A percentile compares a stretch with the other conserved stretches of the same genome.
Evolutionary conservation across 2,888 invertebrate species (phyloP).

Genomic region (Listrodromus nycthemerus): DNA sequence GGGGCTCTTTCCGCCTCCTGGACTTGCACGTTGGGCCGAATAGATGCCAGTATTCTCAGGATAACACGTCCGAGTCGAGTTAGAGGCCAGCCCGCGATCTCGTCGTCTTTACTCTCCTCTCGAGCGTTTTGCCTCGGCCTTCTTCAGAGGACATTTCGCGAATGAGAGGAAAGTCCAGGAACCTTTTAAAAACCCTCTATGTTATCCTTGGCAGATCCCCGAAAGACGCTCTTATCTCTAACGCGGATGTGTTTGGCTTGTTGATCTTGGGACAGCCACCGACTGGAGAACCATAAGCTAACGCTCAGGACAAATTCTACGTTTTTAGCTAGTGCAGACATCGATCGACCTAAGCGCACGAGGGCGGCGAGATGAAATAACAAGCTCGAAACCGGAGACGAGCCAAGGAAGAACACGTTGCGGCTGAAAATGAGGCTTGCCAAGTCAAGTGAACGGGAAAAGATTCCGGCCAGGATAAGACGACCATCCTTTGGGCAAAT

Average conservation of each 20-base stretch:
- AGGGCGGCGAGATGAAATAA: conserved; percentile 62
- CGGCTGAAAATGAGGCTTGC: conserved; percentile 24
- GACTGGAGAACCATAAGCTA: conserved; percentile 58
- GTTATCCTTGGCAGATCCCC: conserved; percentile 79
- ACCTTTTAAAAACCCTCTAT: conserved; percentile 77
- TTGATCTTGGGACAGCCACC: conserved; percentile 77
- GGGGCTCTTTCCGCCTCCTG: too few relatives aligned
- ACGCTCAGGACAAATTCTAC: conserved; percentile 58
- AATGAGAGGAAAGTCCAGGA: conserved; percentile 62
- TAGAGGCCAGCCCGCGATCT: neutral
- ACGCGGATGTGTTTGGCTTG: conserved; percentile 77
- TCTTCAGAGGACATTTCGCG: conserved; percentile 25
- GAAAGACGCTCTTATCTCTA: conserved; percentile 78
- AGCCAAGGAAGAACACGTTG: neutral
- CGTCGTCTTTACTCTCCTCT: neutral
- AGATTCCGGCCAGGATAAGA: conserved; percentile 74
- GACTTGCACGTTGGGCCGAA: neutral
- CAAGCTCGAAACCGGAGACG: conserved; percentile 55
- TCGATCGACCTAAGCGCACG: conserved; percentile 48
- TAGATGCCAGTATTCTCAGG: neutral
- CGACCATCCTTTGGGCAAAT: conserved; percentile 82
- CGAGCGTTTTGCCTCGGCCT: neutral
- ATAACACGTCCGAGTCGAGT: too few relatives aligned
- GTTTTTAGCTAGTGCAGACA: conserved; percentile 36
- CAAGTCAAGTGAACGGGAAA: conserved; percentile 36